Conservation (phyloP, 2,797 vertebrate genomes). For the Oreochromis mossambicus region DNA sequence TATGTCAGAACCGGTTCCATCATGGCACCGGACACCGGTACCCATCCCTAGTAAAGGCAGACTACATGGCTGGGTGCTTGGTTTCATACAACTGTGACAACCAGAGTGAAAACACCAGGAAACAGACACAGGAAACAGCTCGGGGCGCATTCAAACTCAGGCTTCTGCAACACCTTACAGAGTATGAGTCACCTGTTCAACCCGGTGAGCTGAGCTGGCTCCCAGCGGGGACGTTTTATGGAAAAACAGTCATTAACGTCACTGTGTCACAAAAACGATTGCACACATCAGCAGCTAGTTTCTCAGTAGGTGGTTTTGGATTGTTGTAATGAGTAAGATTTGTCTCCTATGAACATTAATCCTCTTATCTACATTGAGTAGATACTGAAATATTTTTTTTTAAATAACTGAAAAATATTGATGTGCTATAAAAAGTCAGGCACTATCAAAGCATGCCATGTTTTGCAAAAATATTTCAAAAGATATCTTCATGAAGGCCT, state of each 20-base stretch:
- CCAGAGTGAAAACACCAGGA: rapidly evolving
- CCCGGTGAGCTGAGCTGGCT: background rate
- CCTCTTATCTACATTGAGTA: background rate
- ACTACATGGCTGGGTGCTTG: background rate
- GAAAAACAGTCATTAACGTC: background rate
- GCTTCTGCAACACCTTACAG: background rate
- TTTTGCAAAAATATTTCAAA: background rate
- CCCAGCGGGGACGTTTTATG: rapidly evolving
- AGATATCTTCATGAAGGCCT: rapidly evolving
- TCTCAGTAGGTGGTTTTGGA: background rate
- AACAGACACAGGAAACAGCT: background rate
- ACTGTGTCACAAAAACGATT: rapidly evolving
- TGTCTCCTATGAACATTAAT: background rate
- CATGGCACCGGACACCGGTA: no score
- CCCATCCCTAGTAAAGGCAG: background rate
- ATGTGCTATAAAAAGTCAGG: background rate
- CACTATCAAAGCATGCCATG: background rate
- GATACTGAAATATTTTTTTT: background rate
- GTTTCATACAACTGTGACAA: background rate
- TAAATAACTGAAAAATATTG: background rate
- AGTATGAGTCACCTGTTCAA: background rate
- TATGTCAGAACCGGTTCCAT: no score
- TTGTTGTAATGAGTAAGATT: background rate
- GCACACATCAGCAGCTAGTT: background rate
- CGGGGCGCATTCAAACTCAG: rapidly evolving